Conservation (phyloP, 2,888 invertebrate genomes). For the Furcula furcula region DNA sequence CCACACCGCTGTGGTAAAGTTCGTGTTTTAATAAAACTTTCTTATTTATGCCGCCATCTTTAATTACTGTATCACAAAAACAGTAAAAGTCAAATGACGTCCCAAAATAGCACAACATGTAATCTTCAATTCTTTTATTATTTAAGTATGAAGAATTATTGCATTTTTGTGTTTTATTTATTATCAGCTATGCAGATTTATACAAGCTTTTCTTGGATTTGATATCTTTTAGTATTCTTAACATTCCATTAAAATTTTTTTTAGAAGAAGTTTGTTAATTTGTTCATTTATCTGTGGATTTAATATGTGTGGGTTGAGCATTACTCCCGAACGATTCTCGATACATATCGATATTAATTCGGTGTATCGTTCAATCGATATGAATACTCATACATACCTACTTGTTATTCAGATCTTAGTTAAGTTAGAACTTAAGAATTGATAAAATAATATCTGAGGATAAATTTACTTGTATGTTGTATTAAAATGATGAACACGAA, state of each 20-base stretch:
- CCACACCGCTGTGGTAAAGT: too few species aligned
- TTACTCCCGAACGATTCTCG: slow-evolving; percentile 28
- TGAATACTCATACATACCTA: slow-evolving; percentile 55
- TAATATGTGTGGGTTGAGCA: slow-evolving; percentile 31
- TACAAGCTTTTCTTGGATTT: slow-evolving; percentile 34
- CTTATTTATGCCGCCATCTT: slow-evolving; percentile 25
- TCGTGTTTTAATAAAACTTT: slow-evolving; percentile 25
- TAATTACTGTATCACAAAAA: slow-evolving; percentile 24
- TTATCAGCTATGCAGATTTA: slow-evolving; percentile 26
- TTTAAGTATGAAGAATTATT: slow-evolving; percentile 28
- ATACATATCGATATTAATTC: slow-evolving; percentile 32
- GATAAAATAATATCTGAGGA: slow-evolving; percentile 80
- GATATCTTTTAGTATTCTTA: slow-evolving; percentile 27
- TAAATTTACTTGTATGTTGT: slow-evolving; percentile 83
- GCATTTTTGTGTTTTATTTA: slow-evolving; percentile 35
- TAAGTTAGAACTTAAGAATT: slow-evolving; percentile 79
- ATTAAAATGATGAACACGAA: slow-evolving; percentile 81
- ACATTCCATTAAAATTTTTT: slow-evolving; percentile 31
- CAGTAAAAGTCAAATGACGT: slow-evolving; percentile 32
- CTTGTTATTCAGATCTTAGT: slow-evolving; percentile 78
- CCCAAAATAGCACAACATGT: slow-evolving; percentile 25
- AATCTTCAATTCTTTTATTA: slow-evolving; percentile 34
- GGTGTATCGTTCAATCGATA: slow-evolving; percentile 28
- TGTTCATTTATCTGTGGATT: slow-evolving; percentile 33
- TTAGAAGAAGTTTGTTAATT: slow-evolving; percentile 32